These are phyloP conservation scores for Hyposoter dolosus DNA, from an alignment of 2,888 invertebrate genomes.

Conservation along the genomic window DNA sequence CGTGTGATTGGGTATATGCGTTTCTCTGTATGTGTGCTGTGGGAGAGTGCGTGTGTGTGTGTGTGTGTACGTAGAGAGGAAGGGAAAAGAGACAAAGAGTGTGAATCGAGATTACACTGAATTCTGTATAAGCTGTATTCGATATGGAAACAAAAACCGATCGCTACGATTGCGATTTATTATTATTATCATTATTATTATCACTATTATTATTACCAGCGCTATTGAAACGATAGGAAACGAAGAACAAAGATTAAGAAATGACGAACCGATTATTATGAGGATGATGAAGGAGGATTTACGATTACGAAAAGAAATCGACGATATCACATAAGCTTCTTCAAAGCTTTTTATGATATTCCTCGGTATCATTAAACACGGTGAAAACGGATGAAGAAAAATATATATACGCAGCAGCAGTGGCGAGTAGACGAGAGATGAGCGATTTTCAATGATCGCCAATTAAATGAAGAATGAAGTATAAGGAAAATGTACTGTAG, in stretches of 20 bases:
- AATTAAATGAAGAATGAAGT: slow-evolving; percentile 72
- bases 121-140: slow-evolving; percentile 64
- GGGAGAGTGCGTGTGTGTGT: background rate
- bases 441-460: slow-evolving; percentile 72
- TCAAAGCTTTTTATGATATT: slow-evolving; percentile 16
- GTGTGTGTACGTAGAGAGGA: slow-evolving; percentile 11
- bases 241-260: slow-evolving; percentile 34
- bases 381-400: slow-evolving; percentile 15
- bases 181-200: slow-evolving; percentile 62
- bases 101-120: slow-evolving; percentile 64
- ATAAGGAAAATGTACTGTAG: slow-evolving; percentile 77
- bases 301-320: slow-evolving; percentile 45
- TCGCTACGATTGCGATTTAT: slow-evolving; percentile 65
- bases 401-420: slow-evolving; percentile 34
- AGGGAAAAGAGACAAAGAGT: slow-evolving; percentile 51
- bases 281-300: slow-evolving; percentile 51
- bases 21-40: background rate
- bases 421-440: slow-evolving; percentile 40
- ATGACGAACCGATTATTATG: slow-evolving; percentile 46
- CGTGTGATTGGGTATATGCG: slow-evolving; percentile 2
- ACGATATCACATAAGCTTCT: slow-evolving; percentile 32
- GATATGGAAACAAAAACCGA: slow-evolving; percentile 44
- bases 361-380: slow-evolving; percentile 40
- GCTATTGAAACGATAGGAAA: slow-evolving; percentile 52
- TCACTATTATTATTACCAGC: slow-evolving; percentile 63